phyloP scores from a whole-genome alignment of 2,113 vertebrate genomes.

The Galbula dea region DNA sequence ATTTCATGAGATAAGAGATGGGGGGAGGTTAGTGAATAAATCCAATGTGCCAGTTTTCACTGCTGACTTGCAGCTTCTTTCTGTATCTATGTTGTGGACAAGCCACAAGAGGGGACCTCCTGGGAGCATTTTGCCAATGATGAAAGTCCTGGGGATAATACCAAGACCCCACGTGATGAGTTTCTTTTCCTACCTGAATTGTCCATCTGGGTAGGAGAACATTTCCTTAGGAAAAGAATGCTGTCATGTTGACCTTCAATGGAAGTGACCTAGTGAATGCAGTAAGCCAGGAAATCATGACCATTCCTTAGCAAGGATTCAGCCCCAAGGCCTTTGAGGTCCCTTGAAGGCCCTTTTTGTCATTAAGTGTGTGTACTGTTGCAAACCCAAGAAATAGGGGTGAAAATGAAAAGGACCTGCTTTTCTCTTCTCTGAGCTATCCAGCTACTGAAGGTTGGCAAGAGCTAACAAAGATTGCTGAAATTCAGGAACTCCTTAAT shows the following conservation, averaged over 20 bases:
- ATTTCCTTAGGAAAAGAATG: background rate
- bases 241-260: background rate
- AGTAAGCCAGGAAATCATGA: background rate
- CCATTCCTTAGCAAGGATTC: background rate
- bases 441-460: background rate
- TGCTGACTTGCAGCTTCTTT: background rate
- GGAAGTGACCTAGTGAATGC: background rate
- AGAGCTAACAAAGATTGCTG: background rate
- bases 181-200: background rate
- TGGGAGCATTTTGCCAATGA: background rate
- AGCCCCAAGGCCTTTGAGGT: background rate
- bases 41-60: background rate
- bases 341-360: background rate
- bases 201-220: background rate
- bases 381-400: background rate
- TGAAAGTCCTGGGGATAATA: background rate
- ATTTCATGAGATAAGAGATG: background rate
- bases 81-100: background rate
- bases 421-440: background rate
- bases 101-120: slow-evolving; percentile 39
- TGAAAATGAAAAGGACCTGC: background rate
- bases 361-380: background rate
- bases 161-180: background rate
- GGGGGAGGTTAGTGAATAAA: background rate
- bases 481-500: background rate